Evolutionary conservation across 2,888 invertebrate species (phyloP).

Genomic region (Anthophora plumipes): DNA sequence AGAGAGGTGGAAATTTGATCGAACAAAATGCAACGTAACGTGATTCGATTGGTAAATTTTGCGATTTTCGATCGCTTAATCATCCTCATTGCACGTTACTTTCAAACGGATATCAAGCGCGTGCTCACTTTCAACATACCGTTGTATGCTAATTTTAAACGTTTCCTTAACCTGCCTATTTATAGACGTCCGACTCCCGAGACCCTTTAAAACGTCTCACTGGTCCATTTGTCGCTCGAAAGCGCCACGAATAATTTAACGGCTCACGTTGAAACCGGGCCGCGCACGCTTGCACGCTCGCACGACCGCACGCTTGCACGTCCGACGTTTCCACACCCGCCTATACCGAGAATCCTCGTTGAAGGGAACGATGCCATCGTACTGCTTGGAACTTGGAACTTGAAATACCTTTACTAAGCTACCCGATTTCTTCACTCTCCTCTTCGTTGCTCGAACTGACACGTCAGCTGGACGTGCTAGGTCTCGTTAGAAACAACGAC

Average conservation of each 20-base stretch:
- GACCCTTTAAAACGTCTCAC: conserved; percentile 74
- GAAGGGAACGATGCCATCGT: neutral
- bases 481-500: too few species aligned
- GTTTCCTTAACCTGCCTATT: conserved; percentile 72
- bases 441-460: neutral
- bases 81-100: neutral
- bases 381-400: conserved; percentile 5
- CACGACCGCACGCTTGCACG: conserved; percentile 35
- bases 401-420: conserved; percentile 8
- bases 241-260: conserved; percentile 72
- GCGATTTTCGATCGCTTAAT: neutral
- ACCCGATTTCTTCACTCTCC: conserved; percentile 14
- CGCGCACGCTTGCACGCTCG: conserved; percentile 46
- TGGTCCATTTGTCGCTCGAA: conserved; percentile 72
- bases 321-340: conserved; percentile 14
- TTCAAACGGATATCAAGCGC: neutral
- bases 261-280: conserved; percentile 65
- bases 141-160: conserved; percentile 71
- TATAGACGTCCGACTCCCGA: conserved; percentile 70
- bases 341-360: conserved; percentile 3
- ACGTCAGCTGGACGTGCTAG: too few species aligned
- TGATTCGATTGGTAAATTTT: too few species aligned
- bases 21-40: too few species aligned
- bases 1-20: too few species aligned
- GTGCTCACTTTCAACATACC: conserved; percentile 22